Base-by-base conservation (phyloP, 1,140 invertebrate species). In the Drosophila mauritiana region DNA sequence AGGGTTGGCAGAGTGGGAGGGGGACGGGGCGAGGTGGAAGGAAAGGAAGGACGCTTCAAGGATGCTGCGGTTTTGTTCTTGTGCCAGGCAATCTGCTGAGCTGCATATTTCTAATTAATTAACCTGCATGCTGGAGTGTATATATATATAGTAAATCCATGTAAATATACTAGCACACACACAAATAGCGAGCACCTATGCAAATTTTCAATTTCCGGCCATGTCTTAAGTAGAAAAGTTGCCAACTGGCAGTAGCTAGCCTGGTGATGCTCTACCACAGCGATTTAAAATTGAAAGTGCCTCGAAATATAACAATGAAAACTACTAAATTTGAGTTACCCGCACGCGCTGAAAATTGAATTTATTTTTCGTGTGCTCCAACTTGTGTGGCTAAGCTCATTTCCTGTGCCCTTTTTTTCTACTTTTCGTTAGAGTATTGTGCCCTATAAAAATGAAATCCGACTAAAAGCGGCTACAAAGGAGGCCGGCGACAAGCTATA, bases 31-130 rank as follows among this genome's bases (percentile, higher is more conserved):
- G 4, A 17, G 31, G 25, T 39, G 25, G 15, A 31, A 31, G 25
- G 22, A 31, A 31, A 31, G 25, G 34, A 63, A 63, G 45, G 64
- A 64, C 49, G 42, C 37, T 64, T 64, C 59, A 64, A 68, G 58
- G 58, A 68, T 68, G 64, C 27, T 63, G 64, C 10, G 64, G 64
- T 51, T 42, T 45, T 25, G 55, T 80, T 63, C 43, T 63, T 78
- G 75, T 78, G 70, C 56, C 46, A 83, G 64, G 54, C 80, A 80
- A 84, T 84, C 83, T 80, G 64, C 76, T 61, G 46, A 40, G 54
- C 70, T 84, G 75, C 80, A 83, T 83, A 83, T 83, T 83, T 83
- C 80, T 78, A 78, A 83, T 83, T 83, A 83, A 83, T 83, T 83
- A 83, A 78, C 70, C 80, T 78, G 80, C 80, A 74, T 78, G 45